Percentiles rank a stretch among this genome's conserved stretches.
Evolutionary conservation across 2,797 vertebrate genomes (phyloP).

Genomic region (Diplodus puntazzo): DNA sequence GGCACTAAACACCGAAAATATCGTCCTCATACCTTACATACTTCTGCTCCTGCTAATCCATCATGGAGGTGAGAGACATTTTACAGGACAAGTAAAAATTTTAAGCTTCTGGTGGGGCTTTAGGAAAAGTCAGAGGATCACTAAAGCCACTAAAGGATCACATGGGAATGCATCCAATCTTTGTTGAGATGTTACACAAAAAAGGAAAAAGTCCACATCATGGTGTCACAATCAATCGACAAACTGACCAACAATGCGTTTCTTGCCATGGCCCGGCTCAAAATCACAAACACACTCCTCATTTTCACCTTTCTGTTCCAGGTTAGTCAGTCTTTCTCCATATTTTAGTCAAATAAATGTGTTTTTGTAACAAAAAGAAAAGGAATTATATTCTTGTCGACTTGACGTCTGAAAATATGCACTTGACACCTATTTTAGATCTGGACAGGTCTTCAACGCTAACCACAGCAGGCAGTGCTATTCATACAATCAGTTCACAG

Average conservation of each 20-base stretch:
- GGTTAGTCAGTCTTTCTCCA: not conserved
- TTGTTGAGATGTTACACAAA: not conserved
- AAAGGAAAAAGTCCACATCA: not conserved
- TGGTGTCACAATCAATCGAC: fast-evolving
- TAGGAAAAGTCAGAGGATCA: not conserved
- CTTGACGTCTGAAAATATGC: slow-evolving; percentile 5
- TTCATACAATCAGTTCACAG: slow-evolving; percentile 65
- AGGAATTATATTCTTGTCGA: slow-evolving; percentile 3
- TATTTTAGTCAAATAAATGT: slow-evolving; percentile 12
- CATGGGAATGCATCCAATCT: not conserved
- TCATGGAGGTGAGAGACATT: not conserved
- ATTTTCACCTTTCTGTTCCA: not conserved
- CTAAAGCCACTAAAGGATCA: too few species aligned
- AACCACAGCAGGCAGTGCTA: slow-evolving; percentile 56
- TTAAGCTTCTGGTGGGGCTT: not conserved
- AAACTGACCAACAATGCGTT: not conserved
- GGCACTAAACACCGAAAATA: not conserved
- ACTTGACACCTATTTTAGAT: slow-evolving; percentile 51
- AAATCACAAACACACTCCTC: not conserved
- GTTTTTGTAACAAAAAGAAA: slow-evolving; percentile 12
- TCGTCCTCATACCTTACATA: not conserved
- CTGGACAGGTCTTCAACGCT: slow-evolving; percentile 35
- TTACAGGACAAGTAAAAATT: not conserved
- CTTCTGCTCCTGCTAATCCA: not conserved
- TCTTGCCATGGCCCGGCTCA: too few species aligned